phyloP scores from a whole-genome alignment of 2,888 invertebrate species.

The Drosophila testacea region DNA sequence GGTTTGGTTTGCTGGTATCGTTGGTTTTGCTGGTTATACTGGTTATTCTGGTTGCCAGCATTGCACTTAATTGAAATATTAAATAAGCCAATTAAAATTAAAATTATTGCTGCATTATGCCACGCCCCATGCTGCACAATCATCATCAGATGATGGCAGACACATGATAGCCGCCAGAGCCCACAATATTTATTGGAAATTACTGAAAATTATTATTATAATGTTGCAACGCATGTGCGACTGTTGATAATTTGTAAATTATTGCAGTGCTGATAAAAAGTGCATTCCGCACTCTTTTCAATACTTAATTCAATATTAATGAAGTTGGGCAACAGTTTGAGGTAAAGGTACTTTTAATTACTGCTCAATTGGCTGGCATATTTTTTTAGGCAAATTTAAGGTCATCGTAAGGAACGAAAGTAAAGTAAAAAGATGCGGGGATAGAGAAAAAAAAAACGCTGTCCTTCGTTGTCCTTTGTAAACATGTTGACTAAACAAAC shows the following conservation, averaged over 20 bases:
- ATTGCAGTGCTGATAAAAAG: constrained; percentile 68
- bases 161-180: constrained; percentile 52
- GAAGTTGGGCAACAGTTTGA: constrained; percentile 28
- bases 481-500: constrained; percentile 70
- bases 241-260: constrained; percentile 77
- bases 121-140: constrained; percentile 20
- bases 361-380: constrained; percentile 26
- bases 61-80: constrained; percentile 78
- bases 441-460: background rate
- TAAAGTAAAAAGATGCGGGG: background rate
- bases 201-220: constrained; percentile 55
- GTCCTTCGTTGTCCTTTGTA: constrained; percentile 74
- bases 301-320: constrained; percentile 38
- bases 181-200: constrained; percentile 68
- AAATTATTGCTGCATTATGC: constrained; percentile 71
- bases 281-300: constrained; percentile 23
- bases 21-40: constrained; percentile 34
- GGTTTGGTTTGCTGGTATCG: constrained; percentile 22
- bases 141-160: constrained; percentile 63
- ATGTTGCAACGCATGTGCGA: constrained; percentile 37
- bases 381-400: constrained; percentile 44
- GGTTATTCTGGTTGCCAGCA: constrained; percentile 33
- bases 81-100: constrained; percentile 82
- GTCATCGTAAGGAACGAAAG: background rate
- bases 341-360: constrained; percentile 41